Evolutionary conservation across 2,113 vertebrate species (phyloP), one percentile per base, ranked within the genome.

Genomic region (Myrmecobius fasciatus): DNA sequence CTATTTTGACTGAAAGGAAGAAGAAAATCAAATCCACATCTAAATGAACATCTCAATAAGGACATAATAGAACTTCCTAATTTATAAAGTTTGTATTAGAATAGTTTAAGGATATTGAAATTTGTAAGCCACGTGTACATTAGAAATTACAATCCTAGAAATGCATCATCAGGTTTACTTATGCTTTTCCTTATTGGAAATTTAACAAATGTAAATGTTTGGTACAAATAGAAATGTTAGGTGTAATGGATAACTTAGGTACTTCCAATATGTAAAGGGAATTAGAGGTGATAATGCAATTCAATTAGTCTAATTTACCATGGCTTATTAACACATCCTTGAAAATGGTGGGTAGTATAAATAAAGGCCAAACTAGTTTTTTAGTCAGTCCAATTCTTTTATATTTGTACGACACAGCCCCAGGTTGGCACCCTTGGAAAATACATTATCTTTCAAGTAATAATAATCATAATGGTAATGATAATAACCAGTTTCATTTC

Each of bases 121-220:
- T 94, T 90, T 94, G 89, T 26, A 95, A 97, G n/a, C 20, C n/a
- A 95, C 22, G 94, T 43, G 83, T 22, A 89, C 26, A 47, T 94
- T 93, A 94, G 51, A 94, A 90, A 51, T 95, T 93, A 51, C 94
- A 92, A 94, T 94, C 9, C 51, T 56, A 56, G 14, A 24, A 67
- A n/a, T 92, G 31, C 2, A 90, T 94, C 51, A 17, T 22, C 52
- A 88, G 89, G 67, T 36, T 91, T 25, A 91, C 25, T 47, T 36
- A 46, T 54, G 1, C n/a, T 96, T 96, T 49, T 93, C 75, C 91
- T 56, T 83, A 47, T 54, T 94, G 28, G 2, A 24, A 91, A 47
- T 91, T 92, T 93, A 91, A 88, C 17, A 60, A 93, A 92, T 4
- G 47, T 22, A 53, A 60, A 89, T 83, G 2, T 83, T 83, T 52